Evolutionary conservation across 2,797 vertebrate species (phyloP).

Genomic region (Alcedo atthis): DNA sequence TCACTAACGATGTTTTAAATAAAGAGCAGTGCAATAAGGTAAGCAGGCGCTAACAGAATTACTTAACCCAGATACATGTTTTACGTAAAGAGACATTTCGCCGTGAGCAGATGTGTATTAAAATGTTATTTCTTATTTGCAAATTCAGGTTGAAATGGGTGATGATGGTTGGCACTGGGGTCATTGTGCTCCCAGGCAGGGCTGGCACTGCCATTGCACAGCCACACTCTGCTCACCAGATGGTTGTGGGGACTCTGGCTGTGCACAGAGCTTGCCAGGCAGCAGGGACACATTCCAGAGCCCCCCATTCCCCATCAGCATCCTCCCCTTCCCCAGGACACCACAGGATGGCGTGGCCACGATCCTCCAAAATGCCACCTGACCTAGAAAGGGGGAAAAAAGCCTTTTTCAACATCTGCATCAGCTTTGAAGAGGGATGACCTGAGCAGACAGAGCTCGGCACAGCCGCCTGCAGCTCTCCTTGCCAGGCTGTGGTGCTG

Average conservation of each 20-base stretch:
- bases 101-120: accelerated
- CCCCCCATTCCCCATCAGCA: accelerated
- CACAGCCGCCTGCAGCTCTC: neutral
- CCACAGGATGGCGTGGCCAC: accelerated
- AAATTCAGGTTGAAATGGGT: accelerated
- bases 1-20: neutral
- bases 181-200: neutral
- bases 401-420: neutral
- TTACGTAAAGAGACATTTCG: neutral
- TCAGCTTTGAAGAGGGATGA: neutral
- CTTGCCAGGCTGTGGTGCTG: neutral
- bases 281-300: neutral
- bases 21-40: neutral
- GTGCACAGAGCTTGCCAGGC: neutral
- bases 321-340: neutral
- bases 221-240: accelerated
- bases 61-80: neutral
- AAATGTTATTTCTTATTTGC: neutral
- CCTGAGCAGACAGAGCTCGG: neutral
- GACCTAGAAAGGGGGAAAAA: neutral
- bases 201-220: neutral
- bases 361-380: accelerated
- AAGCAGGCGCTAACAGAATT: neutral
- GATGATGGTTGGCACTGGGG: accelerated
- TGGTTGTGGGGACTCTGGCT: accelerated